Conservation (phyloP, 2,888 invertebrate species). For the Auanema freiburgensis region DNA sequence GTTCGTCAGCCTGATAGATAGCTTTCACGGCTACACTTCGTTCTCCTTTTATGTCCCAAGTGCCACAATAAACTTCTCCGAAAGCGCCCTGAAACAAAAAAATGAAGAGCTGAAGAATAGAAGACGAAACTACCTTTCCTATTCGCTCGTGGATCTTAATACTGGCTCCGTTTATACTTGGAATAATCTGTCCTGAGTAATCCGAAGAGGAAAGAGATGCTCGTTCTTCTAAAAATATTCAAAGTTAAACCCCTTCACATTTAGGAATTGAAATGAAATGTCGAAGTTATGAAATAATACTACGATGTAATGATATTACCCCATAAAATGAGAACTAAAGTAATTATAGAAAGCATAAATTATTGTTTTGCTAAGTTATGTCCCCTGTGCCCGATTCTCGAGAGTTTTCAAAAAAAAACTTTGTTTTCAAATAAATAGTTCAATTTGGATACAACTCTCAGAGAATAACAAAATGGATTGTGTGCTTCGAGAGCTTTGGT, state of each 20-base stretch:
- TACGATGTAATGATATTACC: too few relatives aligned
- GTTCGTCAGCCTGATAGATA: conserved; percentile 23
- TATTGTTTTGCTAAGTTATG: too few relatives aligned
- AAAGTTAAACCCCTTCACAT: conserved; percentile 1
- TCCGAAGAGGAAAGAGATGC: conserved; percentile 31
- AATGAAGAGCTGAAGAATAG: neutral
- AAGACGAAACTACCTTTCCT: conserved; percentile 44
- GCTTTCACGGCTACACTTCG: conserved; percentile 41
- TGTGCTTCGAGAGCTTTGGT: too few relatives aligned
- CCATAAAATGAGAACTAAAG: too few relatives aligned
- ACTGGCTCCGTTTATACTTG: conserved; percentile 45
- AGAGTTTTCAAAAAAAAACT: too few relatives aligned
- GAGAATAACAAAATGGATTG: too few relatives aligned
- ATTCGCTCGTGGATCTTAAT: conserved; percentile 54
- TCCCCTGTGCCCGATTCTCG: too few relatives aligned
- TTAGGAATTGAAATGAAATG: neutral
- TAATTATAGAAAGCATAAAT: too few relatives aligned
- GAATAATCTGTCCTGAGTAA: conserved; percentile 37
- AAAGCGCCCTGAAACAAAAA: conserved; percentile 52
- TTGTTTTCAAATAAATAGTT: too few relatives aligned
- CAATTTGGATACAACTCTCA: too few relatives aligned
- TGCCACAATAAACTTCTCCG: conserved; percentile 55
- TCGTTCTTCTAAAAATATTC: conserved; percentile 28
- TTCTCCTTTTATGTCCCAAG: conserved; percentile 43
- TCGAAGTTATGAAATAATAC: too few relatives aligned